These are phyloP conservation scores for Ligdia adustata DNA, from an alignment of 2,888 invertebrate species.

Conservation along the genomic window DNA sequence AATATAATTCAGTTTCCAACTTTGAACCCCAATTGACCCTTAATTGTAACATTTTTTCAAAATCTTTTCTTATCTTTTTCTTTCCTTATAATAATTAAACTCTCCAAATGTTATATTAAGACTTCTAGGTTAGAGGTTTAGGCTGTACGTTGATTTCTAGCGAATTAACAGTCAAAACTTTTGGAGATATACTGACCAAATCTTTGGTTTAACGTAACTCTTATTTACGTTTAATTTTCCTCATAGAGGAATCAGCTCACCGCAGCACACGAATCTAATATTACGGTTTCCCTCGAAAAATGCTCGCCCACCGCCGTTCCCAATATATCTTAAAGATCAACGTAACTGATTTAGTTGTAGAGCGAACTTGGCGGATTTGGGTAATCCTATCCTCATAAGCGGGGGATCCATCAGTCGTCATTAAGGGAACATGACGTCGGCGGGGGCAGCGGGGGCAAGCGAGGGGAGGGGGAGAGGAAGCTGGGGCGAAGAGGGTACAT, in stretches of 20 bases:
- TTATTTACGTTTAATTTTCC: conserved; percentile 28
- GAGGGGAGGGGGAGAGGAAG: conserved; percentile 21
- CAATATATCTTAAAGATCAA: conserved; percentile 47
- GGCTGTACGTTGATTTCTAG: no score
- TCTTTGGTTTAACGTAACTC: no score
- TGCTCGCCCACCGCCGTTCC: conserved; percentile 36
- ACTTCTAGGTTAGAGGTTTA: no score
- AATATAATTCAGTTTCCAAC: no score
- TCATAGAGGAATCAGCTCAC: conserved; percentile 28
- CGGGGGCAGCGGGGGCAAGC: conserved; percentile 17
- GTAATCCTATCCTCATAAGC: conserved; percentile 73
- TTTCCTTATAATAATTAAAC: no score
- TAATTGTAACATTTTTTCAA: no score
- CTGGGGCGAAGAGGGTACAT: conserved; percentile 16
- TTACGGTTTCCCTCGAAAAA: conserved; percentile 25
- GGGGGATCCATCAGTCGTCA: conserved; percentile 77
- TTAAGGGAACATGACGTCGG: conserved; percentile 63
- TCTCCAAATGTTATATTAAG: no score
- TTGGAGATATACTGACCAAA: no score
- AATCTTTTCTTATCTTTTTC: no score
- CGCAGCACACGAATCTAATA: conserved; percentile 23
- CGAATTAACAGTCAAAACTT: no score
- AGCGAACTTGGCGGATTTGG: conserved; percentile 57
- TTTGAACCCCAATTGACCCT: no score
- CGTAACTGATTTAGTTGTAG: conserved; percentile 67